A percentile compares a stretch with the other conserved stretches of the same genome.
Conservation (phyloP, 2,888 invertebrate genomes). For the Trimorus sp. region DNA sequence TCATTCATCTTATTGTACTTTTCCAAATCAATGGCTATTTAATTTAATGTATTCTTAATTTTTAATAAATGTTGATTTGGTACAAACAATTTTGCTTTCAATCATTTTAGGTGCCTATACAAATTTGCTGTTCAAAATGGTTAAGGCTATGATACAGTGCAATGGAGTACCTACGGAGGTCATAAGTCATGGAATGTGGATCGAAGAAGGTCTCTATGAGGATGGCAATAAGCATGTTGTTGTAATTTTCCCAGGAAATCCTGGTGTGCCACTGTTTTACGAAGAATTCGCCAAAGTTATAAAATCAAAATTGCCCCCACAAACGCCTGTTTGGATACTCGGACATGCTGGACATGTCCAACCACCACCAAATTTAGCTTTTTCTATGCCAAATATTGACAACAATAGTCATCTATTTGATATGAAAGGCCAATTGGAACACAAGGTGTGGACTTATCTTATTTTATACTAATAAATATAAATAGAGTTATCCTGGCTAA, state of each 20-base stretch:
- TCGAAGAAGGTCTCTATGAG: slow-evolving; percentile 84
- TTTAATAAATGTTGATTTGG: no score
- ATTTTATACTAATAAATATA: slow-evolving; percentile 3
- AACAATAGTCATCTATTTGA: slow-evolving; percentile 85
- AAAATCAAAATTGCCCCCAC: slow-evolving; percentile 83
- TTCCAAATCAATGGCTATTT: no score
- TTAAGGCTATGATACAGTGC: slow-evolving; percentile 82
- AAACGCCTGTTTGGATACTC: slow-evolving; percentile 90
- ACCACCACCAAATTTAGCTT: slow-evolving; percentile 82
- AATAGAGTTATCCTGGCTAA: not conserved
- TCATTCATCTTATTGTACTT: no score
- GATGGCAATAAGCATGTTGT: slow-evolving; percentile 85
- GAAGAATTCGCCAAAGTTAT: slow-evolving; percentile 87
- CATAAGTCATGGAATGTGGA: slow-evolving; percentile 87
- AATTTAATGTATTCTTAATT: no score
- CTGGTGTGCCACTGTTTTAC: slow-evolving; percentile 92
- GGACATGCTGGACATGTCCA: slow-evolving; percentile 93
- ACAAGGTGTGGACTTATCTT: slow-evolving; percentile 83
- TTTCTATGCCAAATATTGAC: slow-evolving; percentile 71
- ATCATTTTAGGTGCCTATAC: no score
- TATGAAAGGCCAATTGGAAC: slow-evolving; percentile 89
- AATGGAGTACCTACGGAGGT: slow-evolving; percentile 88
- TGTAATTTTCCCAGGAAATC: slow-evolving; percentile 92
- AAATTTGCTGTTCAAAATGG: slow-evolving; percentile 76
- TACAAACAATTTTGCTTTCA: no score